Base-by-base conservation (phyloP, 2,888 invertebrate species). In the Dioctria rufipes region DNA sequence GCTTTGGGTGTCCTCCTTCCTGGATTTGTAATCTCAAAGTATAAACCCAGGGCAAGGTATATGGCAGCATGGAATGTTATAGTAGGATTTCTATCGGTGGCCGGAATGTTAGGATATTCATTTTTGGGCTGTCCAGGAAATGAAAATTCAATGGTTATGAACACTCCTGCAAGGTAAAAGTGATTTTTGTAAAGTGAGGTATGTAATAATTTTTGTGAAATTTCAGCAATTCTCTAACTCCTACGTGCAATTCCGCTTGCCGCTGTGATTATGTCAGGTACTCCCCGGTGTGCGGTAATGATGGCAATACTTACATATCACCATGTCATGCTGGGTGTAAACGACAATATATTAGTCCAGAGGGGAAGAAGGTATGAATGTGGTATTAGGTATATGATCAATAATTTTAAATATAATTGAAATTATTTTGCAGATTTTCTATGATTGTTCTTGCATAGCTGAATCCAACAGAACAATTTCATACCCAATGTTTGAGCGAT, bases 311-410 rank as follows among this genome's bases (percentile, higher is more conserved):
- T 3, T 95, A 92, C 86, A 95, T 95, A 84, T 95, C 94, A 0
- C 93, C 95, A 4, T 95, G 95, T 86, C 94, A 95, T 86, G 95
- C 95, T 37, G 95, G 95, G 4, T 95, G 95, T 86, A 91, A 88
- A 73, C 87, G 88, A 40, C 88, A 90, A 83, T 86, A 88, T 60
- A 85, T 86, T 8, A 85, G 86, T 0, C 43, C 85, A 3, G 90
- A 90, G 83, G 90, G 90, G 49, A 87, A 88, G 43, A 90, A 90
- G 88, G 89, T 91, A 65, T 9, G 13, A 25, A 37, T 5, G 1
- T 25, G 4, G 13, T 25, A 4, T 8, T 61, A 61, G n/a, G 37
- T 25, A 61, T 2, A 13, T 0, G 8, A 11, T n/a, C 1, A 54
- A 1, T 54, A 0, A 2, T 11, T 8, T 54, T n/a, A 54, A 25